Percentiles rank a stretch among this genome's conserved stretches.
phyloP scores from a whole-genome alignment of 1,140 invertebrate genomes.

The Papilio aristodemus region DNA sequence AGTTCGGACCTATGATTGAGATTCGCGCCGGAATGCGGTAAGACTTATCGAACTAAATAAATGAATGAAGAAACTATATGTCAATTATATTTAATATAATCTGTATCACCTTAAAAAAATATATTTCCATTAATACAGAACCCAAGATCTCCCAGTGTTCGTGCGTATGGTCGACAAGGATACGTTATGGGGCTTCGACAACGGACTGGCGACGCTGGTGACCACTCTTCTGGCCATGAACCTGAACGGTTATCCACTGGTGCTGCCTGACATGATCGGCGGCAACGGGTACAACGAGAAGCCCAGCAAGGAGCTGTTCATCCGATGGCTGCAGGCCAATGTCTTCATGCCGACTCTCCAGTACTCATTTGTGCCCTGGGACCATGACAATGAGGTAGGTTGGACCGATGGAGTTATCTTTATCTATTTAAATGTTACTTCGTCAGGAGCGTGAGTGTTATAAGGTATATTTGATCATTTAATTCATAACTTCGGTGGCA shows the following conservation, averaged over 20 bases:
- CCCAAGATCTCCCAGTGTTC: conserved; percentile 89
- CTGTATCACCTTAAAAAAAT: too few species aligned
- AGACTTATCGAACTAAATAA: neutral
- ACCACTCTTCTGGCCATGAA: conserved; percentile 91
- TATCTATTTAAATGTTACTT: too few species aligned
- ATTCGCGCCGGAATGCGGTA: conserved; percentile 83
- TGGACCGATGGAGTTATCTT: neutral
- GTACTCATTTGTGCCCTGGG: conserved; percentile 94
- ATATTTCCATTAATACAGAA: conserved; percentile 65
- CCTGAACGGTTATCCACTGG: conserved; percentile 91
- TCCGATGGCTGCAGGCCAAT: conserved; percentile 93
- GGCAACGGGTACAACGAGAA: conserved; percentile 89
- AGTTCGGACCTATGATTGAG: conserved; percentile 87
- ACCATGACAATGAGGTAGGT: conserved; percentile 85
- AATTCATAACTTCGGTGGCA: too few species aligned
- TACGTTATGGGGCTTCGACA: conserved; percentile 88
- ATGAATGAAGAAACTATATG: too few species aligned
- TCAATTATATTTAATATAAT: too few species aligned
- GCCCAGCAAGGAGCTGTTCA: conserved; percentile 88
- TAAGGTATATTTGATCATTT: too few species aligned
- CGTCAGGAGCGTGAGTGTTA: too few species aligned
- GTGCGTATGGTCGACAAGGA: conserved; percentile 94
- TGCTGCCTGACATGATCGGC: conserved; percentile 96
- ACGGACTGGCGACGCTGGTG: conserved; percentile 89
- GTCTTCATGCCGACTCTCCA: conserved; percentile 93